Percentiles rank a stretch among this genome's conserved stretches.
phyloP scores from a whole-genome alignment of 2,888 invertebrate genomes.

The Tachina grossa region DNA sequence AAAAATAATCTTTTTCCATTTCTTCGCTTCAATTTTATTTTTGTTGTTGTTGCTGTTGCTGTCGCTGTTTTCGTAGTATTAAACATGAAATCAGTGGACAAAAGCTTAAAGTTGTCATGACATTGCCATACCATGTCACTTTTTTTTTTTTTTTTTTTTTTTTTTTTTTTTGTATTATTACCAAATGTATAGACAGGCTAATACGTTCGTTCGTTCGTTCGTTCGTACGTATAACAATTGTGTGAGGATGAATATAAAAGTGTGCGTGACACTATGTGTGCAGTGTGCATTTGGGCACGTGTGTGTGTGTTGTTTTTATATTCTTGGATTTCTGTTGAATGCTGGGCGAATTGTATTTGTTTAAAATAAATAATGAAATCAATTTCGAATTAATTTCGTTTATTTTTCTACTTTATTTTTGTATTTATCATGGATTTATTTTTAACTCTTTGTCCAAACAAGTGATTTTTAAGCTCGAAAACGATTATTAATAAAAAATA shows the following conservation, averaged over 20 bases:
- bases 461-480: conserved; percentile 32
- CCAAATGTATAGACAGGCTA: conserved; percentile 34
- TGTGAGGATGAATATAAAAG: background rate
- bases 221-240: background rate
- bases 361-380: conserved; percentile 71
- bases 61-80: conserved; percentile 28
- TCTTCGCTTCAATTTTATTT: conserved; percentile 36
- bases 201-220: no score
- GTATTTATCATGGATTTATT: conserved; percentile 27
- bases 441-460: conserved; percentile 4
- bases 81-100: conserved; percentile 69
- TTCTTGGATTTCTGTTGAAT: conserved; percentile 26
- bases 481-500: background rate
- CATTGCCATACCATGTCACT: conserved; percentile 68
- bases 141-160: conserved; percentile 15
- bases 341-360: conserved; percentile 64
- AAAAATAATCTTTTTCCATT: conserved; percentile 44
- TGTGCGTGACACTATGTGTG: conserved; percentile 31
- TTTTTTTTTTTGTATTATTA: conserved; percentile 21
- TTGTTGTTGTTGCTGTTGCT: background rate
- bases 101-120: conserved; percentile 68
- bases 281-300: background rate
- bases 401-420: conserved; percentile 28
- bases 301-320: background rate
- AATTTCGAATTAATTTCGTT: conserved; percentile 69